A percentile compares a stretch with the other conserved stretches of the same genome.
phyloP scores from a whole-genome alignment of 2,113 vertebrate species.

The Vireo altiloquus region DNA sequence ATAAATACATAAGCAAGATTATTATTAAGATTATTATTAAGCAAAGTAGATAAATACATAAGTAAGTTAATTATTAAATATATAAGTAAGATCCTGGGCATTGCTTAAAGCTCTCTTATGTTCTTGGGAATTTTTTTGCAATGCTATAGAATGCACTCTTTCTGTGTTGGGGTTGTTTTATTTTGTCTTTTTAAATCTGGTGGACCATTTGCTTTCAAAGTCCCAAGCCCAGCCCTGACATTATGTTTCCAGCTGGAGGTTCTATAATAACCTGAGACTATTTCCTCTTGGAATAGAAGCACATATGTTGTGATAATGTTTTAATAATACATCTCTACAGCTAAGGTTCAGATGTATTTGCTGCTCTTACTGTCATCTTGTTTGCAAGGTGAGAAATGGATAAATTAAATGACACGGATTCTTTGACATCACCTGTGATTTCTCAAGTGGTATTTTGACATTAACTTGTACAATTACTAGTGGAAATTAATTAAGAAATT shows the following conservation, averaged over 20 bases:
- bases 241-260: background rate
- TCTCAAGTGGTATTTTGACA: background rate
- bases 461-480: background rate
- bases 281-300: background rate
- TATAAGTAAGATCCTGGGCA: background rate
- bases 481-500: background rate
- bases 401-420: background rate
- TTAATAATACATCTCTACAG: background rate
- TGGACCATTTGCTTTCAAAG: background rate
- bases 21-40: no score
- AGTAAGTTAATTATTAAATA: background rate
- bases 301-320: background rate
- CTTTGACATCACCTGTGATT: background rate
- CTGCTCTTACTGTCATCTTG: background rate
- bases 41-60: conserved; percentile 43
- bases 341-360: background rate
- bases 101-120: background rate
- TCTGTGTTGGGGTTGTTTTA: background rate
- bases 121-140: conserved; percentile 12
- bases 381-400: background rate
- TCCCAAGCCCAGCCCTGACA: background rate
- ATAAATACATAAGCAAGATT: conserved; percentile 31
- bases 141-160: background rate
- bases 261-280: background rate
- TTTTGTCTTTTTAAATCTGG: background rate